Evolutionary conservation across 2,113 vertebrate genomes (phyloP).

Genomic region (Gracilinanus agilis): DNA sequence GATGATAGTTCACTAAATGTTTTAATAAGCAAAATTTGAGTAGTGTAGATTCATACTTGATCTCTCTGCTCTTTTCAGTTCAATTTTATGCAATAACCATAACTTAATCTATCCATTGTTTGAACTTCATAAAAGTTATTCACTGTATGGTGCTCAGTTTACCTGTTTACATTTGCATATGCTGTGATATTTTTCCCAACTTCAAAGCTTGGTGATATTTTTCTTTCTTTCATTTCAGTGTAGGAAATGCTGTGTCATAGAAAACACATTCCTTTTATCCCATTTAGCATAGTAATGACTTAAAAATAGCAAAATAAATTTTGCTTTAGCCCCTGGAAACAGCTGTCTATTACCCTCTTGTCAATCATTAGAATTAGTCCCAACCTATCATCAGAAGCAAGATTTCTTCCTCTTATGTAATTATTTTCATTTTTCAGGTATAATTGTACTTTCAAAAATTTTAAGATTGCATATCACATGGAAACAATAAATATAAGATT

Average conservation of each 20-base stretch:
- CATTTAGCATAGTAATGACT: background rate
- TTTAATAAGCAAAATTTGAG: too few species aligned
- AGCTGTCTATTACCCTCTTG: background rate
- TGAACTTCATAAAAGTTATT: too few species aligned
- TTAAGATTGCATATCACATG: background rate
- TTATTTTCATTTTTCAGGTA: background rate
- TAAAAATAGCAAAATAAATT: background rate
- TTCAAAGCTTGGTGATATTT: background rate
- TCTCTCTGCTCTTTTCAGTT: too few species aligned
- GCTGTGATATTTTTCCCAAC: background rate
- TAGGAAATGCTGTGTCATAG: background rate
- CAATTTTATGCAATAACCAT: too few species aligned
- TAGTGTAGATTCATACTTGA: too few species aligned
- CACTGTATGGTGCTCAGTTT: background rate
- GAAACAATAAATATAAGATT: background rate
- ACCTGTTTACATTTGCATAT: background rate
- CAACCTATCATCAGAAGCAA: background rate
- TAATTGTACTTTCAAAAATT: background rate
- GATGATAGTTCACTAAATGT: too few species aligned
- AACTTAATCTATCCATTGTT: too few species aligned
- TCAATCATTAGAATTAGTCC: background rate
- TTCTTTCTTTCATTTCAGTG: background rate
- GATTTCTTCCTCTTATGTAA: background rate
- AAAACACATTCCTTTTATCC: background rate
- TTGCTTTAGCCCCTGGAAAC: background rate